Evolutionary conservation across 2,888 invertebrate genomes (phyloP).

Genomic region (Phaonia tiefii): DNA sequence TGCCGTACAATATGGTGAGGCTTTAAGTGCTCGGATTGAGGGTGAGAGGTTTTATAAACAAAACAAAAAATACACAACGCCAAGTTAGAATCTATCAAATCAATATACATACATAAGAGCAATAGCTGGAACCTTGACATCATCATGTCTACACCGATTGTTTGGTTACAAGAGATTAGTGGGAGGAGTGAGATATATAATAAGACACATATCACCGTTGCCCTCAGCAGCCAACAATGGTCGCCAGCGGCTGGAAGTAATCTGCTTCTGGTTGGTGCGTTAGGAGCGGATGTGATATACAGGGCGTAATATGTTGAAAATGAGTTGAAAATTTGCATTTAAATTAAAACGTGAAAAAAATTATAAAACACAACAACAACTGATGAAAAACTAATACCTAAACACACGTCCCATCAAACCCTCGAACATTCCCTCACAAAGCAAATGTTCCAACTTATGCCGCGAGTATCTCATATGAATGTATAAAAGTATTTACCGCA

Average conservation of each 20-base stretch:
- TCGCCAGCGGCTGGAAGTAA: conserved; percentile 64
- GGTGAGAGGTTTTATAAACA: conserved; percentile 8
- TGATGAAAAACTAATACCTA: conserved; percentile 65
- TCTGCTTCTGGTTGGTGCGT: conserved; percentile 44
- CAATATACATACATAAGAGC: conserved; percentile 56
- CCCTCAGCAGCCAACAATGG: conserved; percentile 53
- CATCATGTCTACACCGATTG: conserved; percentile 29
- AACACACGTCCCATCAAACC: conserved; percentile 4
- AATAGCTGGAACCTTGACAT: conserved; percentile 58
- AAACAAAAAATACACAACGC: background rate
- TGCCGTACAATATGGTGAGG: conserved; percentile 21
- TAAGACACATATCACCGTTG: conserved; percentile 57
- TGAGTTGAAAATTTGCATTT: conserved; percentile 72
- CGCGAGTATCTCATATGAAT: conserved; percentile 25
- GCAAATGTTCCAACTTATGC: conserved; percentile 20
- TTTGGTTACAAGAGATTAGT: conserved; percentile 15
- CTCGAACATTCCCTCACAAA: background rate
- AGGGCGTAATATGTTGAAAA: conserved; percentile 70
- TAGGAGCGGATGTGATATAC: conserved; percentile 45
- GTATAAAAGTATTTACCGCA: conserved; percentile 17
- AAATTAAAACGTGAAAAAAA: conserved; percentile 70
- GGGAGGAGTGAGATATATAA: conserved; percentile 40
- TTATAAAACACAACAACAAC: conserved; percentile 63
- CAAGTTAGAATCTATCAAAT: conserved; percentile 52
- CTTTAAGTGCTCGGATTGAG: conserved; percentile 27